Evolutionary conservation across 2,113 vertebrate genomes (phyloP).

Genomic region (Ia io): DNA sequence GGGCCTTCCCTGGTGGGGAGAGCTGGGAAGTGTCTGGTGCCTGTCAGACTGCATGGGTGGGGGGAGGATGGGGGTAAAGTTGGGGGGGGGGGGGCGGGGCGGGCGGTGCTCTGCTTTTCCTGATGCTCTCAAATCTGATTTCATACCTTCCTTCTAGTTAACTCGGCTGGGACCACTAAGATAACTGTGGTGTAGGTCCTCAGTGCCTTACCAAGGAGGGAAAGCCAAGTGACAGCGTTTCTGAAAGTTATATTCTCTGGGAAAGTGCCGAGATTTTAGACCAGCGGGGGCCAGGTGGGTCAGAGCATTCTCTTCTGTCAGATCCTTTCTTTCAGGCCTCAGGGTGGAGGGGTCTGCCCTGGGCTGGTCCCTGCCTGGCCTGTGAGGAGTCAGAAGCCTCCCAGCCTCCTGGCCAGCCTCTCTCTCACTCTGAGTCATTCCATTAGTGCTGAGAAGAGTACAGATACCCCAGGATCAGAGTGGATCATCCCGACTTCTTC

Average conservation of each 20-base stretch:
- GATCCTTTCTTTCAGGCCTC: not conserved
- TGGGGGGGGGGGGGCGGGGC: no score
- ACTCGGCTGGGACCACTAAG: not conserved
- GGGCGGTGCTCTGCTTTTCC: not conserved
- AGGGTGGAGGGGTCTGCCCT: not conserved
- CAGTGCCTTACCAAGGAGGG: not conserved
- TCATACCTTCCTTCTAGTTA: not conserved
- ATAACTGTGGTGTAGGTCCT: not conserved
- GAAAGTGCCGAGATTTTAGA: not conserved
- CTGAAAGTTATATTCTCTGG: not conserved
- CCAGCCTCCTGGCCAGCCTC: not conserved
- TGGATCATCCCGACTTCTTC: constrained; percentile 48
- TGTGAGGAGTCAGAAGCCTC: not conserved
- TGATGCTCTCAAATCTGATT: not conserved
- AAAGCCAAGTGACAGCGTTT: not conserved
- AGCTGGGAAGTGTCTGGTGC: not conserved
- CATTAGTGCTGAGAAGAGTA: constrained; percentile 44
- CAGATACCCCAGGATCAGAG: constrained; percentile 12
- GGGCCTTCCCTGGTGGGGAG: not conserved
- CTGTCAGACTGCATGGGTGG: not conserved
- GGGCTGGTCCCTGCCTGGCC: not conserved
- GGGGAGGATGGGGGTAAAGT: no score
- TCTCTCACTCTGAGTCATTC: not conserved
- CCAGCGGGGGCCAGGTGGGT: not conserved
- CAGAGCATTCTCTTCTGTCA: not conserved